phyloP scores from a whole-genome alignment of 2,113 vertebrate species.

The Phalacrocorax carbo region DNA sequence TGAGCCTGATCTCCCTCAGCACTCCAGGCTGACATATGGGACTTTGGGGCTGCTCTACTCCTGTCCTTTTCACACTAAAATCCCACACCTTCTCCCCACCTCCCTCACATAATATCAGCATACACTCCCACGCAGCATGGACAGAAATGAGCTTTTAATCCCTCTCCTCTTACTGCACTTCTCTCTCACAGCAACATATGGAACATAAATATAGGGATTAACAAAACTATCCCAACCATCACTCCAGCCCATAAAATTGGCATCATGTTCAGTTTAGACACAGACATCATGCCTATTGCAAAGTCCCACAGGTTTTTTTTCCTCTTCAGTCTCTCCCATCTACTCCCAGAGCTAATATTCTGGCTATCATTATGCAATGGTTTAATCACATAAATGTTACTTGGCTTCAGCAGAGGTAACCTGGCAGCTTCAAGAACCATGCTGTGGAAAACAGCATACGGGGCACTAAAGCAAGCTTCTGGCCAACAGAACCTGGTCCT shows the following conservation, averaged over 20 bases:
- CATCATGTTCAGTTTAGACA: background rate
- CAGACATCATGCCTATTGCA: too few species aligned
- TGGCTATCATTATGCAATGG: background rate
- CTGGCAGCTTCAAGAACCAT: background rate
- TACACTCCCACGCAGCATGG: fast-evolving
- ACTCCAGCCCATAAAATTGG: background rate
- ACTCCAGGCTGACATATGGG: background rate
- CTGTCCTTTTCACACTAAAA: background rate
- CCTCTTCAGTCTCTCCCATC: background rate
- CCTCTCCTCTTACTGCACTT: background rate
- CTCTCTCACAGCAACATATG: background rate
- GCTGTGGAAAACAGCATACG: background rate
- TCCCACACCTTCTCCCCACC: background rate
- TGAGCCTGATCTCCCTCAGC: background rate
- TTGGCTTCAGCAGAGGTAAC: background rate
- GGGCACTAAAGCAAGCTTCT: too few species aligned
- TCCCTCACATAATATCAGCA: background rate
- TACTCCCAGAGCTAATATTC: background rate
- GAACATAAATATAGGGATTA: background rate
- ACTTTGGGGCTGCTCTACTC: background rate
- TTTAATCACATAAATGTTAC: background rate
- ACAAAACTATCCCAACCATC: background rate
- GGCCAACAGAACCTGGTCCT: too few species aligned
- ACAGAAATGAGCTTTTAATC: background rate
- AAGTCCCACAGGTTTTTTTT: background rate